phyloP scores from a whole-genome alignment of 2,888 invertebrate genomes.

The Lasioglossum morio region DNA sequence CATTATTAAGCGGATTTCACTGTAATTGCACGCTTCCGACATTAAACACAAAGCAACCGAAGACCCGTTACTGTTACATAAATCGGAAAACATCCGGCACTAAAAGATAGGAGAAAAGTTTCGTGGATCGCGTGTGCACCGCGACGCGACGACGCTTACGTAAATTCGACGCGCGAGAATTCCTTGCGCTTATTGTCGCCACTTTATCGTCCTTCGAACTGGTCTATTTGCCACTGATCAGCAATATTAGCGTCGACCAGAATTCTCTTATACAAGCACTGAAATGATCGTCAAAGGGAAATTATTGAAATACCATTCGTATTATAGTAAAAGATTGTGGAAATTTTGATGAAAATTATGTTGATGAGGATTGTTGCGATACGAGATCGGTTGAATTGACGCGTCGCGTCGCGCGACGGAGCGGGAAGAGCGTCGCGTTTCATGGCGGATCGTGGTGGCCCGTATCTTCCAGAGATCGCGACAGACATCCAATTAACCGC shows the following conservation, averaged over 20 bases:
- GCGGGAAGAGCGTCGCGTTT: constrained; percentile 32
- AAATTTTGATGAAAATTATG: too few species aligned
- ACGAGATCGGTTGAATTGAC: too few species aligned
- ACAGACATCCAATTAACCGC: constrained; percentile 35
- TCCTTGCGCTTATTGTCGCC: background rate
- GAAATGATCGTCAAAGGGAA: background rate
- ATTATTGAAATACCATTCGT: too few species aligned
- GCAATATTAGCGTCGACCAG: too few species aligned
- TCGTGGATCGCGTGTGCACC: background rate
- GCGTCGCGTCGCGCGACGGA: too few species aligned
- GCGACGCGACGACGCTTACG: background rate
- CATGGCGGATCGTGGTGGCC: background rate
- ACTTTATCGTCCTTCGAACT: background rate
- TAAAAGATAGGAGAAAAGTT: constrained; percentile 6
- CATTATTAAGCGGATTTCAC: constrained; percentile 5
- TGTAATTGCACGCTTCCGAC: background rate
- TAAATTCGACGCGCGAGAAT: background rate
- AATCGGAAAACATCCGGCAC: constrained; percentile 4
- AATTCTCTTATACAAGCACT: background rate
- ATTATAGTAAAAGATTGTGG: too few species aligned
- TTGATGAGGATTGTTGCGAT: too few species aligned
- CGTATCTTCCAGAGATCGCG: constrained; percentile 22
- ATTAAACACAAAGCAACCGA: background rate
- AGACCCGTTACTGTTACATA: too few species aligned
- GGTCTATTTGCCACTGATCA: background rate